phyloP scores from a whole-genome alignment of 2,888 invertebrate species.

The Eupithecia vulgata region DNA sequence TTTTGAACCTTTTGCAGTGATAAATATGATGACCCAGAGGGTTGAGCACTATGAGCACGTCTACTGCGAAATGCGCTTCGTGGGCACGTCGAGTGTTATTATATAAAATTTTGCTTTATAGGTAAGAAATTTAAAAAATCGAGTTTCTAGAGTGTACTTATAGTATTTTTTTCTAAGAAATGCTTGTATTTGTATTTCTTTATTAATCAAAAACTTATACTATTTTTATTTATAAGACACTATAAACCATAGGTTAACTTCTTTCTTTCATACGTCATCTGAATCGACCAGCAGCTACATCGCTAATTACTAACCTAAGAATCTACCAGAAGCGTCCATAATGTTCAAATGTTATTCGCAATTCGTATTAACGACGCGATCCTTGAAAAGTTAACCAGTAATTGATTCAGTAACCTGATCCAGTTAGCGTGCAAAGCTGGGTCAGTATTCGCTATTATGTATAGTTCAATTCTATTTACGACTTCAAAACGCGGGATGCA shows the following conservation, averaged over 20 bases:
- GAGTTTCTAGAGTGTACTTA: too few relatives aligned
- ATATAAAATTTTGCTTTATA: too few relatives aligned
- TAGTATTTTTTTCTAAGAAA: too few relatives aligned
- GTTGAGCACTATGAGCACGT: background rate
- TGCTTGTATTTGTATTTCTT: too few relatives aligned
- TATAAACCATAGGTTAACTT: too few relatives aligned
- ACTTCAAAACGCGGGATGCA: background rate
- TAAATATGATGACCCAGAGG: background rate
- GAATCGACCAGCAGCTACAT: background rate
- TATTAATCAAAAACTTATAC: too few relatives aligned
- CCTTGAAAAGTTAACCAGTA: slow-evolving; percentile 24
- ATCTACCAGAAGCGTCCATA: background rate
- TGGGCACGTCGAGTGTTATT: background rate
- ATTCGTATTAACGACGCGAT: slow-evolving; percentile 3
- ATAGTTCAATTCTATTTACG: background rate
- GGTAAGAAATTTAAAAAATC: too few relatives aligned
- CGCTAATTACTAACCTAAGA: background rate
- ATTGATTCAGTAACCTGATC: slow-evolving; percentile 34
- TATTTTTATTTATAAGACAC: too few relatives aligned
- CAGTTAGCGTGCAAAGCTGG: slow-evolving; percentile 40
- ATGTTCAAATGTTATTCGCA: background rate
- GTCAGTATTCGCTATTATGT: background rate
- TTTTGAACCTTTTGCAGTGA: slow-evolving; percentile 6
- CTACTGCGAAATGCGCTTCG: background rate
- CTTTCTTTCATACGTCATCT: background rate